Evolutionary conservation across 1,140 invertebrate genomes (phyloP).

Genomic region (Caenorhabditis brenneri): DNA sequence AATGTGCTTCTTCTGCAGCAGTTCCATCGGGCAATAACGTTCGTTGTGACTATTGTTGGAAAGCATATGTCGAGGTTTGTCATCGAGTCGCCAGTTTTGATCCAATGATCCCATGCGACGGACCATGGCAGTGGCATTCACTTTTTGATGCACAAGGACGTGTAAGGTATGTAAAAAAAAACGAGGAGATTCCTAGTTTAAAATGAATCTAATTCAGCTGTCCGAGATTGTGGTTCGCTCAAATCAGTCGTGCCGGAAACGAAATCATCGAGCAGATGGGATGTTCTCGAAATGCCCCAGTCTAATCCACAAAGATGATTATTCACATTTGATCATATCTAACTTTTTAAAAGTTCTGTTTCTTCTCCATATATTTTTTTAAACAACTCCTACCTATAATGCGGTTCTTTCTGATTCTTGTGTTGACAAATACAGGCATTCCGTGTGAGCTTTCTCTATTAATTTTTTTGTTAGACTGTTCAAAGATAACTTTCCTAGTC

Average conservation of each 20-base stretch:
- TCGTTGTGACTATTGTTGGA: slow-evolving; percentile 10
- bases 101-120: neutral
- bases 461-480: neutral
- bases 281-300: too few relatives aligned
- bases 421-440: slow-evolving; percentile 28
- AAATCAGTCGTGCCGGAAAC: neutral
- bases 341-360: too few relatives aligned
- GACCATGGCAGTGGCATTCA: slow-evolving; percentile 17
- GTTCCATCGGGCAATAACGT: neutral
- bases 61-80: neutral
- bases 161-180: neutral
- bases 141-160: neutral
- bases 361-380: neutral
- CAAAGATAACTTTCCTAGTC: too few relatives aligned
- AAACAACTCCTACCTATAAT: neutral
- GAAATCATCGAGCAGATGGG: neutral
- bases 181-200: neutral
- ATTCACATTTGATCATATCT: too few relatives aligned
- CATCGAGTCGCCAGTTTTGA: neutral
- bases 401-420: slow-evolving; percentile 13
- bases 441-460: neutral
- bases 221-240: slow-evolving; percentile 9
- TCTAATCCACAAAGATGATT: too few relatives aligned
- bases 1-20: neutral
- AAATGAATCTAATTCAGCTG: neutral